phyloP scores from a whole-genome alignment of 2,113 vertebrate genomes.

The Brachionichthys hirsutus region DNA sequence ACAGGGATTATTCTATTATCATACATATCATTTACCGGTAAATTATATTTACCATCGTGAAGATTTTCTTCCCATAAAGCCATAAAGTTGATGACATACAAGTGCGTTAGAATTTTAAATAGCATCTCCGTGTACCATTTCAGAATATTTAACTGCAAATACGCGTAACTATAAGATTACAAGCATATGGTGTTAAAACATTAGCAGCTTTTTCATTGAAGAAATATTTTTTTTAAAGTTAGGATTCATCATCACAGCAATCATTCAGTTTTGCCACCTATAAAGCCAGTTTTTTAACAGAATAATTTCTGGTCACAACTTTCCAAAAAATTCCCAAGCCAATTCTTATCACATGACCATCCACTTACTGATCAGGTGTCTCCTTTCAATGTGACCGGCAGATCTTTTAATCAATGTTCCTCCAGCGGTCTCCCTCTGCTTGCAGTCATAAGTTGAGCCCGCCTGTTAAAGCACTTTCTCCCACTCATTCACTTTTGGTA shows the following conservation, averaged over 20 bases:
- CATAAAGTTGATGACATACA: too few relatives aligned
- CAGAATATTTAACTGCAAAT: too few relatives aligned
- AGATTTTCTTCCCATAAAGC: neutral
- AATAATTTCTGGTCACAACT: neutral
- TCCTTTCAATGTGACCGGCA: constrained; percentile 30
- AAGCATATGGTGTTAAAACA: neutral
- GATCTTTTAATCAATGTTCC: constrained; percentile 34
- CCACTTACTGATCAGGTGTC: constrained; percentile 57
- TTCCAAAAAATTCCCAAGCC: neutral
- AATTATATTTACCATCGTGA: neutral
- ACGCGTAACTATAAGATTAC: neutral
- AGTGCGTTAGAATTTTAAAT: too few relatives aligned
- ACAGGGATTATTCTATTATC: neutral
- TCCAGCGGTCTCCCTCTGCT: constrained; percentile 26
- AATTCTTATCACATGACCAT: constrained; percentile 9
- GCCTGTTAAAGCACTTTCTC: constrained; percentile 32
- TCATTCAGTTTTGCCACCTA: too few relatives aligned
- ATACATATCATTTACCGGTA: neutral
- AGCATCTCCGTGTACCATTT: too few relatives aligned
- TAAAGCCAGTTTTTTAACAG: too few relatives aligned
- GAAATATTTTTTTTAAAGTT: neutral
- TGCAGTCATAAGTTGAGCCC: constrained; percentile 37
- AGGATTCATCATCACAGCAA: neutral
- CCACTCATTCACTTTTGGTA: constrained; percentile 60
- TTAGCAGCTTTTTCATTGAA: neutral